Evolutionary conservation across 2,113 vertebrate genomes (phyloP).

Genomic region (Suncus etruscus): DNA sequence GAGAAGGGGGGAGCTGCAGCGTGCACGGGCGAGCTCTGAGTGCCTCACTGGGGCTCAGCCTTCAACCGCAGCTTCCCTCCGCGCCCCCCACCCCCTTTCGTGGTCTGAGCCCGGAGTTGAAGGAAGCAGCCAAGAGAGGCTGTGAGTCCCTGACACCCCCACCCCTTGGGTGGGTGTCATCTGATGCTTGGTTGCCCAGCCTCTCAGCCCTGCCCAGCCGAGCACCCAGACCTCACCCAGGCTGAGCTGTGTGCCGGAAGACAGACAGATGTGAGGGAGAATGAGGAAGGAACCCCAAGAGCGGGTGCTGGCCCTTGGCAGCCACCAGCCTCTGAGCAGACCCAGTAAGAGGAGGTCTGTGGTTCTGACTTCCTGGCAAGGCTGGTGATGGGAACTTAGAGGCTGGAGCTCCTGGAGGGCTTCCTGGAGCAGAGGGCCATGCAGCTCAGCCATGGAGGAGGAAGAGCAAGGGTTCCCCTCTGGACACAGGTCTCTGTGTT

Average conservation of each 20-base stretch:
- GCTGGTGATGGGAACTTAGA: constrained; percentile 33
- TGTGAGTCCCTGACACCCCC: neutral
- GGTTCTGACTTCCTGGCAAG: constrained; percentile 59
- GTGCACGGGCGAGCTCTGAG: constrained; percentile 12
- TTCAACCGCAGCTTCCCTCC: constrained; percentile 76
- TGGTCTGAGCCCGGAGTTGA: constrained; percentile 54
- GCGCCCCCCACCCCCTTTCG: constrained; percentile 46
- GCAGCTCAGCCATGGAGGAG: neutral
- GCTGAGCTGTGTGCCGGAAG: accelerated
- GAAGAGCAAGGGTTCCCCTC: neutral
- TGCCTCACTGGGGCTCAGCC: constrained; percentile 14
- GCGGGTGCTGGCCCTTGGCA: neutral
- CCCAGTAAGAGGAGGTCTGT: constrained; percentile 28
- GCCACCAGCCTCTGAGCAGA: neutral
- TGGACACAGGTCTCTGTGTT: neutral
- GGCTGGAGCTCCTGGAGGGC: constrained; percentile 52
- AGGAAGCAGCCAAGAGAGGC: constrained; percentile 47
- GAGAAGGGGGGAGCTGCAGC: constrained; percentile 59
- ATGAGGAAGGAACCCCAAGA: neutral
- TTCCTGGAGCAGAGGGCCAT: constrained; percentile 61
- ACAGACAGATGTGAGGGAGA: neutral
- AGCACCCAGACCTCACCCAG: neutral
- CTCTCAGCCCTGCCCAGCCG: constrained; percentile 33
- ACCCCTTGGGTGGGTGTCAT: constrained; percentile 28
- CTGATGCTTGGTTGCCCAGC: constrained; percentile 16